These are phyloP conservation scores for Sitta carolinensis DNA, from an alignment of 2,797 vertebrate genomes.

Conservation along the genomic window DNA sequence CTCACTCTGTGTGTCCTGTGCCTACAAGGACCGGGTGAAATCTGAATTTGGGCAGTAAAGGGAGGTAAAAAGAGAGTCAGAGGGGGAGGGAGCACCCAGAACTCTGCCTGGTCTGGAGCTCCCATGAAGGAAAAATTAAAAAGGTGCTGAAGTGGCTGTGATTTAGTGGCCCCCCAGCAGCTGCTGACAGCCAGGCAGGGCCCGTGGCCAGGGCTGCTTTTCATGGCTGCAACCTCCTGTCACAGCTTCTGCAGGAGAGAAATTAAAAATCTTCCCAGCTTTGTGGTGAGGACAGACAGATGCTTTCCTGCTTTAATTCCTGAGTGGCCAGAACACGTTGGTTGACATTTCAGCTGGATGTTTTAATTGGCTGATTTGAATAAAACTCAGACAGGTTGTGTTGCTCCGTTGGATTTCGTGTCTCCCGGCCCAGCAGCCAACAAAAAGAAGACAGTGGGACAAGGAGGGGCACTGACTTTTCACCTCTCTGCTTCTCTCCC, in stretches of 20 bases:
- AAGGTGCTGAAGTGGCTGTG: background rate
- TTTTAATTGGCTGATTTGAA: conserved; percentile 81
- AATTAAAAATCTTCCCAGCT: conserved; percentile 49
- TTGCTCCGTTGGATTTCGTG: conserved; percentile 65
- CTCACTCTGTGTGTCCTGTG: accelerated
- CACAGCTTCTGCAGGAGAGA: conserved; percentile 47
- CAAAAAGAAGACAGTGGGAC: conserved; percentile 68
- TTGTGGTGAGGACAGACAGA: conserved; percentile 71
- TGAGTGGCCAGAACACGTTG: conserved; percentile 67
- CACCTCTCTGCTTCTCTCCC: conserved; percentile 40
- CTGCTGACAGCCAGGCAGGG: conserved; percentile 46
- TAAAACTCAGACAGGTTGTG: conserved; percentile 78
- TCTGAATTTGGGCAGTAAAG: background rate
- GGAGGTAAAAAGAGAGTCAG: background rate
- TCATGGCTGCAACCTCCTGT: conserved; percentile 54
- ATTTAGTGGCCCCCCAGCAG: background rate
- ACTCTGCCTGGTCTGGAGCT: background rate
- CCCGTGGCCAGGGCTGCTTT: conserved; percentile 54
- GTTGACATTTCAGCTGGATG: conserved; percentile 70
- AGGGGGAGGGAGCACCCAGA: background rate
- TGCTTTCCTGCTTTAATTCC: conserved; percentile 75
- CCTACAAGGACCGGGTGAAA: background rate
- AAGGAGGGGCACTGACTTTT: conserved; percentile 65
- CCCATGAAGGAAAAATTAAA: background rate
- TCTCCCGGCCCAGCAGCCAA: conserved; percentile 67